Conservation (phyloP, 2,888 invertebrate species). For the Lydus trimaculatus region DNA sequence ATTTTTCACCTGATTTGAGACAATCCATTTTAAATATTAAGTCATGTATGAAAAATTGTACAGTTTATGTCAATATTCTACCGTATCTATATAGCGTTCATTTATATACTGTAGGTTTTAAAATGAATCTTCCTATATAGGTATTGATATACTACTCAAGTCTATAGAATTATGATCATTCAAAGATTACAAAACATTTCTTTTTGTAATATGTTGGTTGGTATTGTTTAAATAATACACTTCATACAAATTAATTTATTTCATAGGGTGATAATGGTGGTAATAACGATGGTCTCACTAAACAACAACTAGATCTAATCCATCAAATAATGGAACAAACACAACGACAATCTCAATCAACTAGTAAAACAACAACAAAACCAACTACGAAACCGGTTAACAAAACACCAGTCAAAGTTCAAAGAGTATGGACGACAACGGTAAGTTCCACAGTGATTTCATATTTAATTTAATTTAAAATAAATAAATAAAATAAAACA, state of each 20-base stretch:
- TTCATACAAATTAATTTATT: constrained; percentile 9
- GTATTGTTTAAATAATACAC: too few species aligned
- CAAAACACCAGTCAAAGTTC: constrained; percentile 53
- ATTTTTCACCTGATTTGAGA: constrained; percentile 29
- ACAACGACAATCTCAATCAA: constrained; percentile 66
- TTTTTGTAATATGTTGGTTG: too few species aligned
- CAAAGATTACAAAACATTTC: too few species aligned
- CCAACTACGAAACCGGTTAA: constrained; percentile 47
- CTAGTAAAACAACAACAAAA: constrained; percentile 53
- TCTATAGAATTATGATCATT: too few species aligned
- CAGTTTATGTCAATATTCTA: constrained; percentile 13
- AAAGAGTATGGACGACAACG: constrained; percentile 55
- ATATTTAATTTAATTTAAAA: not conserved
- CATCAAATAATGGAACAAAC: constrained; percentile 81
- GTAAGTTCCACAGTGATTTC: constrained; percentile 21
- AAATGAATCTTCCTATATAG: not conserved
- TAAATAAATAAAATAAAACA: not conserved
- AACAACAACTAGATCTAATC: constrained; percentile 77
- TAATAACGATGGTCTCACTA: constrained; percentile 73
- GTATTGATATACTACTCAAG: constrained; percentile 1
- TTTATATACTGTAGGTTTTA: not conserved
- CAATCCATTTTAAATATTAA: constrained; percentile 32
- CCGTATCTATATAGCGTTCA: not conserved
- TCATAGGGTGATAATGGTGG: constrained; percentile 60
- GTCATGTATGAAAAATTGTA: constrained; percentile 16